Base-by-base conservation (phyloP, 2,113 vertebrate genomes). In the Microcebus ravelobensis region DNA sequence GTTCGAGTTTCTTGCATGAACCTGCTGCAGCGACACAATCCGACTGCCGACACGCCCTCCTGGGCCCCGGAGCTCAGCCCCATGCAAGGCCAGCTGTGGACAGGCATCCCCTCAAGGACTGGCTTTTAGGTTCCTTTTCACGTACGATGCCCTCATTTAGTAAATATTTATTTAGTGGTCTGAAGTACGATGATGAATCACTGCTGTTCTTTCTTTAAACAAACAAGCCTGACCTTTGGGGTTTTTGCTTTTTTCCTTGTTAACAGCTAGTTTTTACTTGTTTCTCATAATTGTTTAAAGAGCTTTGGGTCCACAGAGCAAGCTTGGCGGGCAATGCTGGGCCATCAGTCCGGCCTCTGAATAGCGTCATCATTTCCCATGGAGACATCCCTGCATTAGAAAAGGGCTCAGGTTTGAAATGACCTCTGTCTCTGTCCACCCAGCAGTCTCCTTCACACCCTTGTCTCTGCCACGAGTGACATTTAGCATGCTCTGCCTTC, bases 101-200 rank as follows among this genome's bases (percentile, higher is more conserved):
- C 8, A 57, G 57, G 42, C 4, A 8, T 42, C 23, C 29, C 25
- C 67, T 45, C 15, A 3, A 57, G 45, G 48, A 39, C 3, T 29
- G 3, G n/a, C 11, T 36, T 34, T 20, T 59, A 52, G 70, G n/a
- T 65, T 88, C 55, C 61, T 29, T 25, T 39, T 10, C 12, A 15
- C 0, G 1, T 23, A 12, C 73, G 10, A 1, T 52, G 34, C 79
- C 79, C 82, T 61, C n/a, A 3, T 81, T 73, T 76, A 68, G 89
- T 77, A 79, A 96, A 81, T 97, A 77, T 91, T 97, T 94, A 85
- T 87, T 94, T 90, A 92, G 89, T 83, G 29, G 0, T 94, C 80
- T 90, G 84, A 90, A 87, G 92, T 94, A 79, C 70, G 71, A 94
- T 96, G 97, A 97, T 97, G 90, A 95, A 95, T 97, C 79, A 84